phyloP scores from a whole-genome alignment of 2,888 invertebrate genomes.

The Serrognathus titanus region DNA sequence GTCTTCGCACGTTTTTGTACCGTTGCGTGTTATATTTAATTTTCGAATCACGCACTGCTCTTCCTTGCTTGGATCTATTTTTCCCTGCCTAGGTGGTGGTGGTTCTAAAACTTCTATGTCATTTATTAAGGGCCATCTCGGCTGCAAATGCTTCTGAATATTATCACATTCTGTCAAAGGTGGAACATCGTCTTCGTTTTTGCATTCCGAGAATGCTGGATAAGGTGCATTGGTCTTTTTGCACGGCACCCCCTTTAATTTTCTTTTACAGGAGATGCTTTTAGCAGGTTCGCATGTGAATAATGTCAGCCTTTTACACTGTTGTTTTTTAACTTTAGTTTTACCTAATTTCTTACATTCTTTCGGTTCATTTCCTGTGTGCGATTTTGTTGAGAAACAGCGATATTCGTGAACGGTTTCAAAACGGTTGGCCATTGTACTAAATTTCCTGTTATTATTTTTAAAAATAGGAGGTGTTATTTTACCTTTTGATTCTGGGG shows the following conservation, averaged over 20 bases:
- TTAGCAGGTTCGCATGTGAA: conserved; percentile 8
- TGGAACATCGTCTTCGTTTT: conserved; percentile 28
- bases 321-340: conserved; percentile 2
- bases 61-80: conserved; percentile 28
- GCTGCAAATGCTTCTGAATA: conserved; percentile 29
- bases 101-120: conserved; percentile 19
- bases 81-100: conserved; percentile 26
- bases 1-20: conserved; percentile 27
- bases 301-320: conserved; percentile 7
- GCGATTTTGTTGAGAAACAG: neutral
- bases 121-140: conserved; percentile 23
- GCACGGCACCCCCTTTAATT: conserved; percentile 13
- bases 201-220: conserved; percentile 33
- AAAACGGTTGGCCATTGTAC: too few species aligned
- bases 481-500: neutral
- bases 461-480: neutral
- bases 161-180: conserved; percentile 28
- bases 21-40: conserved; percentile 24
- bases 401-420: neutral
- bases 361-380: neutral
- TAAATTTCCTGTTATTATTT: neutral
- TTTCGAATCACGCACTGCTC: conserved; percentile 30
- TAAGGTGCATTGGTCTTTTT: conserved; percentile 32
- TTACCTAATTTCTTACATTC: conserved; percentile 11
- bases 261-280: conserved; percentile 2